Evolutionary conservation across 2,113 vertebrate genomes (phyloP).

Genomic region (Uropsilus gracilis): DNA sequence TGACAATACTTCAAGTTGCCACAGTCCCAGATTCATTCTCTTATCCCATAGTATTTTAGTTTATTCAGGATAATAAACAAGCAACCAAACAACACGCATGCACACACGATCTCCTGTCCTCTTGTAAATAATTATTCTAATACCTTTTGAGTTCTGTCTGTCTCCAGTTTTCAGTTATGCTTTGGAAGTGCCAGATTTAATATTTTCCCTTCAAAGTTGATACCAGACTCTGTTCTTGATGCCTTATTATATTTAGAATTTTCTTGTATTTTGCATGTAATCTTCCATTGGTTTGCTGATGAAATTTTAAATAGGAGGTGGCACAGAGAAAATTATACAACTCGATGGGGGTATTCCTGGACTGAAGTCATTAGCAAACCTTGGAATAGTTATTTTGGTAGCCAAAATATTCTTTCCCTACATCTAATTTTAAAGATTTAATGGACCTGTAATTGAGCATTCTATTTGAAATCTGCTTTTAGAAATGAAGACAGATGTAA

Average conservation of each 20-base stretch:
- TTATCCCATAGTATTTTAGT: background rate
- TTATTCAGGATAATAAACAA: background rate
- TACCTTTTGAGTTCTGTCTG: background rate
- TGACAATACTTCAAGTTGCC: background rate
- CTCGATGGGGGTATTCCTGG: too few relatives aligned
- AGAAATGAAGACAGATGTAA: background rate
- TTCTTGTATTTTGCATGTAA: background rate
- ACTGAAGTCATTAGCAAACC: background rate
- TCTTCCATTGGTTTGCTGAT: background rate
- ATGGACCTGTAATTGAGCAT: background rate
- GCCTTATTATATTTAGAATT: background rate
- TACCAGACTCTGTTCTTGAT: background rate
- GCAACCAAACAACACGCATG: background rate
- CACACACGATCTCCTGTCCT: background rate
- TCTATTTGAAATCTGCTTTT: constrained; percentile 29
- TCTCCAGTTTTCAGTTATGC: background rate
- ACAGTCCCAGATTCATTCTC: background rate
- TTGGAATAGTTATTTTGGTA: background rate
- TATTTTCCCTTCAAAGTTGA: background rate
- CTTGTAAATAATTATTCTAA: background rate
- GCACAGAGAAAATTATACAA: background rate
- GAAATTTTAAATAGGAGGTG: background rate
- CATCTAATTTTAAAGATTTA: background rate
- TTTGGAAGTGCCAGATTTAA: background rate
- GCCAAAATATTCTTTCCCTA: background rate